Percentiles rank a stretch among this genome's conserved stretches.
Evolutionary conservation across 1,140 invertebrate species (phyloP).

Genomic region (Rhagoletis zephyria): DNA sequence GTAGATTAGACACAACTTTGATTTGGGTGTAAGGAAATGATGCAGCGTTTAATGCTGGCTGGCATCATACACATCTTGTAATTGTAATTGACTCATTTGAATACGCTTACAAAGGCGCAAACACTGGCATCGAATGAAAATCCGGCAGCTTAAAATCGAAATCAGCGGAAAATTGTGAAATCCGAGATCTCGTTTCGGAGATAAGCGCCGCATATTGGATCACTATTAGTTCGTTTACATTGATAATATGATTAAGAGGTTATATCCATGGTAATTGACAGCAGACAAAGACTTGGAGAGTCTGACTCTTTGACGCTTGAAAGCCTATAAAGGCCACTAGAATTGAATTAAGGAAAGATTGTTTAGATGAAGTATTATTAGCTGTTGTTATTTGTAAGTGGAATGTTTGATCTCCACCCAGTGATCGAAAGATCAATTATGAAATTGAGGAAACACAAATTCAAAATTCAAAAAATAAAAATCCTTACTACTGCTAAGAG

Average conservation of each 20-base stretch:
- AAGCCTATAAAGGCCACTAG: background rate
- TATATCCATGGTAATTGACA: background rate
- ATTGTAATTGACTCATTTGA: conserved; percentile 48
- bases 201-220: conserved; percentile 5
- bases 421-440: no score
- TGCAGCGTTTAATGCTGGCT: background rate
- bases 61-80: conserved; percentile 17
- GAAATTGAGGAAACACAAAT: no score
- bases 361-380: no score
- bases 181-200: background rate
- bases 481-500: no score
- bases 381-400: no score
- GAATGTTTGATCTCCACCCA: no score
- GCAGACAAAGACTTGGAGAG: background rate
- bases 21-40: background rate
- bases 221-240: background rate
- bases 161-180: background rate
- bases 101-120: conserved; percentile 11
- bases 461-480: no score
- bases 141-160: background rate
- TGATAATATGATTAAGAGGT: conserved; percentile 25
- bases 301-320: background rate
- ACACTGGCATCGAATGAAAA: background rate
- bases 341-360: no score
- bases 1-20: background rate